These are phyloP conservation scores for Diaperis boleti DNA, from an alignment of 2,888 invertebrate species.

Conservation along the genomic window DNA sequence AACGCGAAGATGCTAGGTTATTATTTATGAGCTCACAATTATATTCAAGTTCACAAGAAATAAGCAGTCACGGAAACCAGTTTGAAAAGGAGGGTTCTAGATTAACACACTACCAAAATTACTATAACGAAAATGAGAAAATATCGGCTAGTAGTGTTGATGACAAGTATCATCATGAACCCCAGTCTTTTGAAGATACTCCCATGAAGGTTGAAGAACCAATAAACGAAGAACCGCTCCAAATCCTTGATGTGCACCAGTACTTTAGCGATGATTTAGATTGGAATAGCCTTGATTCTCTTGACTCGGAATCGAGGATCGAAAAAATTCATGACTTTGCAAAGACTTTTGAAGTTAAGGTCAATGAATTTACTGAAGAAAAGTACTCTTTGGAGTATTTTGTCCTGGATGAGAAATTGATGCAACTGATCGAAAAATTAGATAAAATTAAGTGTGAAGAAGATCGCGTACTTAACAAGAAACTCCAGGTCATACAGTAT, in stretches of 20 bases:
- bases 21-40: too few species aligned
- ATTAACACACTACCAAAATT: too few species aligned
- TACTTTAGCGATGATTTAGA: constrained; percentile 25
- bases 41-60: too few species aligned
- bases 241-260: constrained; percentile 28
- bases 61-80: too few species aligned
- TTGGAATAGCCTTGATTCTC: constrained; percentile 1
- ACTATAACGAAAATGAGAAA: too few species aligned
- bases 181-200: too few species aligned
- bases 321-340: neutral
- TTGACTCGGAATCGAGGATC: neutral
- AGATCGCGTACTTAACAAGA: constrained; percentile 3
- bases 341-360: neutral
- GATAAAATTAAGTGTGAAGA: constrained; percentile 29
- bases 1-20: too few species aligned
- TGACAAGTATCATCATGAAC: too few species aligned
- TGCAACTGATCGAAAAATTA: constrained; percentile 28
- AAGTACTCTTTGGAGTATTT: constrained; percentile 28
- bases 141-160: too few species aligned
- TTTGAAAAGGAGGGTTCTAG: too few species aligned
- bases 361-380: neutral
- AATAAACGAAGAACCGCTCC: constrained; percentile 5
- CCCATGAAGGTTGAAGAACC: constrained; percentile 5
- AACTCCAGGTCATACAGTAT: constrained; percentile 20
- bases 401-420: constrained; percentile 33